Percentiles rank a stretch among this genome's conserved stretches.
Conservation (phyloP, 2,888 invertebrate genomes). For the Syrista parreyssii region DNA sequence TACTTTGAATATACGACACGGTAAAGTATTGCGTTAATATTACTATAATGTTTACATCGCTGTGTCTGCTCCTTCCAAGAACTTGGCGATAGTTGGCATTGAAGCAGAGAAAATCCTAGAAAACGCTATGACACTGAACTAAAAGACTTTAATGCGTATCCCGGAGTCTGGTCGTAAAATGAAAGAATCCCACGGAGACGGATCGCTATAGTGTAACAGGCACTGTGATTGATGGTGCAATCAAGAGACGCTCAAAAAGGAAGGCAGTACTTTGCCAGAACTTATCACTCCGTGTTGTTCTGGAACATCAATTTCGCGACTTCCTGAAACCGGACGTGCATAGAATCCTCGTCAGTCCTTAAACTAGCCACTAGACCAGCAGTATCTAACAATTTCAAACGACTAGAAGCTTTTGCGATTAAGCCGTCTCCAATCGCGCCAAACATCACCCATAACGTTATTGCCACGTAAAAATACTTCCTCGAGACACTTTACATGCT, state of each 20-base stretch:
- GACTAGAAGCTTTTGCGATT: background rate
- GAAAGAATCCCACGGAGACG: background rate
- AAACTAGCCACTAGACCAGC: background rate
- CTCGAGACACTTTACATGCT: background rate
- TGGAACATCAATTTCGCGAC: background rate
- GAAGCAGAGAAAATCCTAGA: background rate
- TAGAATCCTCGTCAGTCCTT: background rate
- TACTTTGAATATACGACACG: background rate
- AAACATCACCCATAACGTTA: background rate
- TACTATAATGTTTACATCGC: background rate
- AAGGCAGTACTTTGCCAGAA: conserved; percentile 7
- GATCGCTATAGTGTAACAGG: background rate
- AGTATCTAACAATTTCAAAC: background rate
- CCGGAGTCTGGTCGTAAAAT: background rate
- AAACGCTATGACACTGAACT: background rate
- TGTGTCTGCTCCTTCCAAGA: no score
- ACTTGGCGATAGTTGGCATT: background rate
- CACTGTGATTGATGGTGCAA: background rate
- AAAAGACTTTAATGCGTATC: background rate
- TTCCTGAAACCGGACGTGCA: background rate
- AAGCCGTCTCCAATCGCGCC: background rate
- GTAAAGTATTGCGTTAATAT: background rate
- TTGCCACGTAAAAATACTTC: background rate
- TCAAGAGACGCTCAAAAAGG: background rate
- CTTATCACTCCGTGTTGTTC: background rate